These are phyloP conservation scores for Phorcus lineatus DNA, from an alignment of 2,888 invertebrate genomes.

Conservation along the genomic window DNA sequence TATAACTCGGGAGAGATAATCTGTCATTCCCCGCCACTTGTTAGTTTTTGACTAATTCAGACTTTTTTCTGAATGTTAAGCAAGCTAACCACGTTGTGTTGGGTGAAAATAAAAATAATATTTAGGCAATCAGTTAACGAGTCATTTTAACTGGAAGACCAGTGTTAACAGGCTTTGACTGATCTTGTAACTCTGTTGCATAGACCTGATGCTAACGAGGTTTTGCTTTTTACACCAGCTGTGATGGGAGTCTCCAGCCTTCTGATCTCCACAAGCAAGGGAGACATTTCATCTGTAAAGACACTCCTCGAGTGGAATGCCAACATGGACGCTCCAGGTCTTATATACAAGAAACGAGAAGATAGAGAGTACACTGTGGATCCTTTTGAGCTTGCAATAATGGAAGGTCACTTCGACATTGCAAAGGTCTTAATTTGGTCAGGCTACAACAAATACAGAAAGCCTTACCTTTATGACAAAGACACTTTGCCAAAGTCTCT, in stretches of 20 bases:
- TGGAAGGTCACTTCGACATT: conserved; percentile 53
- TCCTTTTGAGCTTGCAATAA: conserved; percentile 58
- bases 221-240: conserved; percentile 43
- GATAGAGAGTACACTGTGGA: conserved; percentile 53
- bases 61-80: too few relatives aligned
- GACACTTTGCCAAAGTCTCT: conserved; percentile 39
- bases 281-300: conserved; percentile 48
- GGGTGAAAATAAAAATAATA: too few relatives aligned
- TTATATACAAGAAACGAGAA: conserved; percentile 43
- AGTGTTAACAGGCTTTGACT: too few relatives aligned
- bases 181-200: too few relatives aligned
- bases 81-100: too few relatives aligned
- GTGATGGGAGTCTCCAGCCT: conserved; percentile 59
- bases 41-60: too few relatives aligned
- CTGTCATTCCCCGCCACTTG: too few relatives aligned
- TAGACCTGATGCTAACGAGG: too few relatives aligned
- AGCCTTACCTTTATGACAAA: conserved; percentile 40
- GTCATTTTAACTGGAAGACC: too few relatives aligned
- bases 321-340: conserved; percentile 48
- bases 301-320: conserved; percentile 53
- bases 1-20: too few relatives aligned
- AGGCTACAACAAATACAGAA: conserved; percentile 54
- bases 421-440: conserved; percentile 47
- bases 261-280: conserved; percentile 54
- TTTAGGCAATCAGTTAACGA: too few relatives aligned